These are phyloP conservation scores for Atrina japonica DNA, from an alignment of 2,888 invertebrate genomes.

Conservation along the genomic window DNA sequence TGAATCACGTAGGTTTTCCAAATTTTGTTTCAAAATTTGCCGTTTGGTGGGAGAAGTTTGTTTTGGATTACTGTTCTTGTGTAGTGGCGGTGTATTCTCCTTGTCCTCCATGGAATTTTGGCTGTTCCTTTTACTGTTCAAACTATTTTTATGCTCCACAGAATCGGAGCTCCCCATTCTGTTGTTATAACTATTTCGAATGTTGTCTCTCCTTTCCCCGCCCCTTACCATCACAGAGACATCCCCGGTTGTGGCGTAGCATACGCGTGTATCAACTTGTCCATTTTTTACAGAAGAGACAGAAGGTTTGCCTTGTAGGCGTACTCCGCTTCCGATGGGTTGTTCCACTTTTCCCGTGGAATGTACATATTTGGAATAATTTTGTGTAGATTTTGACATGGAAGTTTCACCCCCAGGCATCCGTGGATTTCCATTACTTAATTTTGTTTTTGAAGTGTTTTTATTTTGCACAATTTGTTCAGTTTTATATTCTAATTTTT, in stretches of 20 bases:
- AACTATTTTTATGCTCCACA: conserved; percentile 17
- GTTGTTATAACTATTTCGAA: conserved; percentile 10
- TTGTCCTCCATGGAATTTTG: conserved; percentile 10
- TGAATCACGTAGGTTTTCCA: conserved; percentile 8
- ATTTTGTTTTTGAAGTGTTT: conserved; percentile 2
- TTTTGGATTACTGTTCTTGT: neutral
- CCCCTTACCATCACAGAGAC: too few species aligned
- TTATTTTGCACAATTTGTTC: neutral
- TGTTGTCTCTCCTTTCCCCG: conserved; percentile 3
- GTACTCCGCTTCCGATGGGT: neutral
- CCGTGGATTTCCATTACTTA: neutral
- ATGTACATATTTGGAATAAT: neutral
- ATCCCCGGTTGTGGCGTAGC: neutral
- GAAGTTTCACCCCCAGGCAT: neutral
- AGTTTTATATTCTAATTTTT: conserved; percentile 16
- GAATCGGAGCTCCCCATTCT: conserved; percentile 5
- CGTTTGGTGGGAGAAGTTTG: neutral
- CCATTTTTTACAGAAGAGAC: conserved; percentile 1
- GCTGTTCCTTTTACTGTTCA: conserved; percentile 8
- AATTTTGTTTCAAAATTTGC: neutral
- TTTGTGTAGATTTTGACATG: conserved; percentile 1
- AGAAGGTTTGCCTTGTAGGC: neutral
- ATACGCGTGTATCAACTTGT: neutral
- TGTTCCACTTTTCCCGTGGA: conserved; percentile 12
- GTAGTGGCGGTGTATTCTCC: conserved; percentile 25